These are phyloP conservation scores for Forbesichthys papilliferus DNA, from an alignment of 2,113 vertebrate genomes.

Conservation along the genomic window DNA sequence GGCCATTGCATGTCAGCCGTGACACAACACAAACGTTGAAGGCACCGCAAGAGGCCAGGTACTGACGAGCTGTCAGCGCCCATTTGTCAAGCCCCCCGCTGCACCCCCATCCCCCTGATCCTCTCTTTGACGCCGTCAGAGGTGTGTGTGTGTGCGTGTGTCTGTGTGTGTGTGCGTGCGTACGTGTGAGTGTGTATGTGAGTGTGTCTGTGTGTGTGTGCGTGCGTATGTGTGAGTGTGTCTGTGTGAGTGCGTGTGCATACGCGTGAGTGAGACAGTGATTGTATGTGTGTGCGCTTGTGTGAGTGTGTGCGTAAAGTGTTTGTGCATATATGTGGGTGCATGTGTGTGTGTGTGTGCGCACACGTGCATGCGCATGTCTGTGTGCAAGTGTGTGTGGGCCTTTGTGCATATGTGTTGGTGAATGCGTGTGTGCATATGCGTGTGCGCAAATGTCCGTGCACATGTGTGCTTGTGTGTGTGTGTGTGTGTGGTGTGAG, in stretches of 20 bases:
- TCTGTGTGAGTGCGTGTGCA: no score
- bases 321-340: slow-evolving; percentile 4
- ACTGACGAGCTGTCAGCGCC: slow-evolving; percentile 65
- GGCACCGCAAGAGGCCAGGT: slow-evolving; percentile 70
- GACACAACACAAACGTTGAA: slow-evolving; percentile 44
- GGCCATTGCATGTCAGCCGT: slow-evolving; percentile 53
- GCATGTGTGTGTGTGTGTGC: slow-evolving; percentile 8
- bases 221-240: background rate
- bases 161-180: background rate
- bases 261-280: background rate
- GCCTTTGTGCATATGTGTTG: no score
- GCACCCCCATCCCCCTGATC: slow-evolving; percentile 44
- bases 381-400: background rate
- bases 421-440: background rate
- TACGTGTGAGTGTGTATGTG: no score
- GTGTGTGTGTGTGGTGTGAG: no score
- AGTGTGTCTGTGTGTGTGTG: no score
- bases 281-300: background rate
- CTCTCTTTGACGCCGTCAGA: slow-evolving; percentile 27
- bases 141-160: slow-evolving; percentile 15
- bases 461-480: no score
- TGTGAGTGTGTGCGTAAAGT: no score
- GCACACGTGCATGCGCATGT: background rate
- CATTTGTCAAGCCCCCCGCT: slow-evolving; percentile 54
- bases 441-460: background rate